Percentiles rank a stretch among this genome's conserved stretches.
Conservation (phyloP, 2,113 vertebrate species). For the Ammodytes dubius region DNA sequence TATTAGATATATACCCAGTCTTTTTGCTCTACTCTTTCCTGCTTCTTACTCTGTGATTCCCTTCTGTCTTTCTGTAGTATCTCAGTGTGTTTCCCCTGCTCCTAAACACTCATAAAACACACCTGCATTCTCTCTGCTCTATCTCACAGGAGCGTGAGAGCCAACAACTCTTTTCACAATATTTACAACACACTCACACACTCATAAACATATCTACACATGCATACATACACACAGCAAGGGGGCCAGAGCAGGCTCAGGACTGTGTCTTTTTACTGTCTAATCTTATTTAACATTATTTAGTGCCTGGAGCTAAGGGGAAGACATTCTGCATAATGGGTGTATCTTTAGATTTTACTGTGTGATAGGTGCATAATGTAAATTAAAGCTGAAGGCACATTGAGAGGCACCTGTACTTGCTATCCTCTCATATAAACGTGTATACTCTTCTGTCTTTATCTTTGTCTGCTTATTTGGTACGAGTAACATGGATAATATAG, state of each 20-base stretch:
- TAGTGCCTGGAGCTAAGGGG: background rate
- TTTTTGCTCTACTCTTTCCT: background rate
- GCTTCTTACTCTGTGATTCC: background rate
- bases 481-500: background rate
- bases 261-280: slow-evolving; percentile 1
- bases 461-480: background rate
- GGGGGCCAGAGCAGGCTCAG: background rate
- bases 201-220: slow-evolving; percentile 14
- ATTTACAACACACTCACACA: slow-evolving; percentile 23
- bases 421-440: background rate
- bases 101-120: slow-evolving; percentile 17
- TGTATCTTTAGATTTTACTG: background rate
- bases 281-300: background rate
- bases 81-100: background rate
- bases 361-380: background rate
- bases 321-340: background rate
- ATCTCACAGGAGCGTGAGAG: slow-evolving; percentile 17
- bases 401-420: background rate
- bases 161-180: background rate
- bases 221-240: slow-evolving; percentile 17
- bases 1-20: background rate
- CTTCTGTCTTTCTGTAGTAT: background rate
- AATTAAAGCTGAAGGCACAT: background rate
- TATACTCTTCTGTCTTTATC: background rate
- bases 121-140: slow-evolving; percentile 16